A percentile compares a stretch with the other conserved stretches of the same genome.
Conservation (phyloP, 2,113 vertebrate genomes). For the Arvicanthis niloticus region DNA sequence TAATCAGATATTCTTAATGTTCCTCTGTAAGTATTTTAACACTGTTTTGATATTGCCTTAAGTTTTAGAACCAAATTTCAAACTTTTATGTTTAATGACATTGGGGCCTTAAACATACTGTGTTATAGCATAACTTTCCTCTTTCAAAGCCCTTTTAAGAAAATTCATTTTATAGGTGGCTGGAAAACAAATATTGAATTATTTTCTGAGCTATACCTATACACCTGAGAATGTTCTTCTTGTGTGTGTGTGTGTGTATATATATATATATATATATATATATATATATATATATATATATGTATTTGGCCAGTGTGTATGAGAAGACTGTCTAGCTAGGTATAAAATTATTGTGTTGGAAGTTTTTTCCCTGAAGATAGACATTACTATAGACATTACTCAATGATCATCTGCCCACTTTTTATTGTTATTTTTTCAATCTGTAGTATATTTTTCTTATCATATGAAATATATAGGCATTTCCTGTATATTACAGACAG, state of each 20-base stretch:
- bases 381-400: background rate
- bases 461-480: background rate
- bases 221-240: background rate
- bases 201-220: background rate
- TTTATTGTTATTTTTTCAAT: background rate
- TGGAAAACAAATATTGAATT: background rate
- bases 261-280: background rate
- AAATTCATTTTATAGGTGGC: background rate
- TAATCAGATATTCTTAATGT: background rate
- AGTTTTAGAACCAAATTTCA: conserved; percentile 42
- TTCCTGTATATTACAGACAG: background rate
- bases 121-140: background rate
- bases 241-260: background rate
- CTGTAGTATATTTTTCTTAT: background rate
- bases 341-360: conserved; percentile 63
- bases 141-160: background rate
- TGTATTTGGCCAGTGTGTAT: background rate
- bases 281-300: background rate
- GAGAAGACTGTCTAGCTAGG: conserved; percentile 53
- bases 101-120: background rate
- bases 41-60: background rate
- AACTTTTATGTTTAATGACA: background rate
- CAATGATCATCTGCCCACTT: background rate
- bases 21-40: conserved; percentile 17
- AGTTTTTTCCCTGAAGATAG: background rate